These are phyloP conservation scores for Cynopterus brachyotis DNA, from an alignment of 2,113 vertebrate genomes.

Conservation along the genomic window DNA sequence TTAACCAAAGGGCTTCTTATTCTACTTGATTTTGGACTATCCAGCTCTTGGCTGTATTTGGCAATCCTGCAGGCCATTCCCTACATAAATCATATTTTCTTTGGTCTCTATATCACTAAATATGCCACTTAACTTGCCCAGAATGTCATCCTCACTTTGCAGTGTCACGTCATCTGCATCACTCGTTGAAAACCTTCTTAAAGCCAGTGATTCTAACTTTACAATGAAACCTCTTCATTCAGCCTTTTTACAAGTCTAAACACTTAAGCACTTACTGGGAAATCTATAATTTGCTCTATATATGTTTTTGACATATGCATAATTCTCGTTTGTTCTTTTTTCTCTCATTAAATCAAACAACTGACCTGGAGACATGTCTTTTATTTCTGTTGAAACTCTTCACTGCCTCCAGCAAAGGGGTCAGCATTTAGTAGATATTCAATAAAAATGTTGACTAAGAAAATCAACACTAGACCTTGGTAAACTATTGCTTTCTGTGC, in stretches of 20 bases:
- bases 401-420: background rate
- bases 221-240: slow-evolving; percentile 2
- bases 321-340: slow-evolving; percentile 32
- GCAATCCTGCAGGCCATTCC: background rate
- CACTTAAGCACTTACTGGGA: slow-evolving; percentile 28
- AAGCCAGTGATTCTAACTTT: slow-evolving; percentile 49
- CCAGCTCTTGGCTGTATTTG: background rate
- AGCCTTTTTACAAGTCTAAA: slow-evolving; percentile 31
- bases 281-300: slow-evolving; percentile 49
- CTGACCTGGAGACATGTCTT: slow-evolving; percentile 15
- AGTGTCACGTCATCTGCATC: slow-evolving; percentile 44
- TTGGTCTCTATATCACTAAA: slow-evolving; percentile 39
- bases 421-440: background rate
- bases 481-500: slow-evolving; percentile 3
- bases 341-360: slow-evolving; percentile 53
- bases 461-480: slow-evolving; percentile 37
- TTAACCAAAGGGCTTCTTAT: background rate
- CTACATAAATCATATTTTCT: background rate
- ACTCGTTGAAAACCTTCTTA: slow-evolving; percentile 41
- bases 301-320: slow-evolving; percentile 23
- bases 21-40: slow-evolving; percentile 23
- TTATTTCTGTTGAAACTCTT: slow-evolving; percentile 42
- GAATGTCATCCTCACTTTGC: background rate
- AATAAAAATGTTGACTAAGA: slow-evolving; percentile 46
- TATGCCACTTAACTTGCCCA: background rate